phyloP scores from a whole-genome alignment of 2,888 invertebrate genomes.

The Leptinotarsa juncta region DNA sequence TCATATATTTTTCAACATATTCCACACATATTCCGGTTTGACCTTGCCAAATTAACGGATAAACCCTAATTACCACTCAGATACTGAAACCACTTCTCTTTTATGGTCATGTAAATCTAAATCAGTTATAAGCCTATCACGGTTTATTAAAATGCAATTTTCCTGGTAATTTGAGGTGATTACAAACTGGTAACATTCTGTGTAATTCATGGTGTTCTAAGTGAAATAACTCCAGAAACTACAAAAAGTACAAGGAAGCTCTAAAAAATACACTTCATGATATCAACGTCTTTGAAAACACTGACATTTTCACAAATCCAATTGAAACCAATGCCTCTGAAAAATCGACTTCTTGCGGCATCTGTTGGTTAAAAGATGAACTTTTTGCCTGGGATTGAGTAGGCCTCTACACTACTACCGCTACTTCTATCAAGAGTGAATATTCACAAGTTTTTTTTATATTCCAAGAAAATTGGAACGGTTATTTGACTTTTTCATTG shows the following conservation, averaged over 20 bases:
- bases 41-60: constrained; percentile 2
- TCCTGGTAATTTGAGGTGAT: constrained; percentile 16
- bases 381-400: neutral
- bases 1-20: no score
- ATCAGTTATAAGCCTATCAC: constrained; percentile 3
- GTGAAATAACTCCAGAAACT: neutral
- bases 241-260: neutral
- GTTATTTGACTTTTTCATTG: no score
- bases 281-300: no score
- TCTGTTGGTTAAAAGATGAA: neutral
- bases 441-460: no score
- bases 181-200: neutral
- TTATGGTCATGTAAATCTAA: neutral
- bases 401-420: neutral
- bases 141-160: constrained; percentile 10
- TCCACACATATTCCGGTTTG: neutral
- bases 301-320: no score
- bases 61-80: neutral
- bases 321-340: neutral
- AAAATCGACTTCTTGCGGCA: neutral
- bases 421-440: no score
- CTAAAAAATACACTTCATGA: neutral
- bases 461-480: no score
- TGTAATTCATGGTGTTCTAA: neutral
- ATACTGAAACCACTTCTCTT: constrained; percentile 5